Base-by-base conservation (phyloP, 2,888 invertebrate genomes). In the Ophioninae sp. region DNA sequence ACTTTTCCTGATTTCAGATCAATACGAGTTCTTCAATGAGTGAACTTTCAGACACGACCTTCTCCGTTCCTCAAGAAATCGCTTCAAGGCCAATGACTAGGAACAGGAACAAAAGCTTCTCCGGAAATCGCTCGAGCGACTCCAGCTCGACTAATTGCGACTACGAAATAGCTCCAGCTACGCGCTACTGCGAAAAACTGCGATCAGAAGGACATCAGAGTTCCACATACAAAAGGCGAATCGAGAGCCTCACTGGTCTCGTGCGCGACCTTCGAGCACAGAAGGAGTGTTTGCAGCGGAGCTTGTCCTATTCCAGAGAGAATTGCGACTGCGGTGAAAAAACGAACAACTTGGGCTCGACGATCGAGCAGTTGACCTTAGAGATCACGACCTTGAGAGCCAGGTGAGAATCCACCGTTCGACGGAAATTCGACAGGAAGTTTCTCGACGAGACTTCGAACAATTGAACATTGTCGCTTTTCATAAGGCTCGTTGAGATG, bases 21-120 rank as follows among this genome's bases (percentile, higher is more conserved):
- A 87, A 79, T 58, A 74, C 78, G 58, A 88, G 86, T 69, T 90
- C 90, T 51, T 90, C 90, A 3, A 67, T 86, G 59, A 89, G 87
- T 39, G 89, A 90, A 9, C 37, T 87, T 17, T 87, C 90, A 7
- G 90, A 88, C 10, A 84, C 81, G 10, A 83, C 82, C 41, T 80
- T 79, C 30, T 58, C 71, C 10, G 41, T 80, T 23, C 65, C 68
- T 41, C 61, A 77, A 39, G 77, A 72, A 10, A 17, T 51, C 44
- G 68, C 17, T 23, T 39, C 87, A 41, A 73, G 74, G 72, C 64
- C 85, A 63, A 68, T 85, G 37, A 61, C 80, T 59, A 79, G 65
- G 80, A 64, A 74, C 7, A 30, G 85, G 67, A 85, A 58, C 56
- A 80, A 75, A 67, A 86, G 56, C 8, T 71, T 74, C 13, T 81